Conservation (phyloP, 2,888 invertebrate genomes). For the Eueremaeus valkanovi region DNA sequence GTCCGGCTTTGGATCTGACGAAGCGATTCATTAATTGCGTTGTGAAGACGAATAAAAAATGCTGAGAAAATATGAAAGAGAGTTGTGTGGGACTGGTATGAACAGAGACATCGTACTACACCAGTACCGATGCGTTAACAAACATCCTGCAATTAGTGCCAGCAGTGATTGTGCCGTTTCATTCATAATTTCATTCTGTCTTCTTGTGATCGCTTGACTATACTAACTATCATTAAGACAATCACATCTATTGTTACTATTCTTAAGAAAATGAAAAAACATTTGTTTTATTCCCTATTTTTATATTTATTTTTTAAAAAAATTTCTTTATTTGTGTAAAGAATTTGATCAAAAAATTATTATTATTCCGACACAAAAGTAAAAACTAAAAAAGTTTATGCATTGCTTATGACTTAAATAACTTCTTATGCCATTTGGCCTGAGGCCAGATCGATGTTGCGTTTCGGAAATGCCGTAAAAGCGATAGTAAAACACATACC, state of each 20-base stretch:
- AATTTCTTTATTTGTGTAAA: not conserved
- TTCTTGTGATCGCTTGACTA: not conserved
- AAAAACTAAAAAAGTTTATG: not conserved
- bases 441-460: conserved; percentile 1
- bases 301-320: not conserved
- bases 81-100: not conserved
- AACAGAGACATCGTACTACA: not conserved
- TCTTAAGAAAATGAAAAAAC: not conserved
- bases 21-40: not conserved
- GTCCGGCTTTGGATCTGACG: not conserved
- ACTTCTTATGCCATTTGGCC: not conserved
- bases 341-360: not conserved
- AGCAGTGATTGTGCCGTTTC: conserved; percentile 9
- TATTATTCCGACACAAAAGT: no score
- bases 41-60: not conserved
- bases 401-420: conserved; percentile 6
- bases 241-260: not conserved
- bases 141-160: conserved; percentile 32
- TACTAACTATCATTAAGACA: conserved; percentile 28
- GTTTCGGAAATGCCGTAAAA: conserved; percentile 9
- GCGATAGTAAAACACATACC: conserved; percentile 29
- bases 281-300: conserved; percentile 10
- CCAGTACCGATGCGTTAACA: conserved; percentile 4
- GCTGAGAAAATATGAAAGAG: not conserved
- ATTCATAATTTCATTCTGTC: conserved; percentile 17